Evolutionary conservation across 2,797 vertebrate genomes (phyloP), one percentile per base, ranked within the genome.

Genomic region (Sebastiscus tertius): DNA sequence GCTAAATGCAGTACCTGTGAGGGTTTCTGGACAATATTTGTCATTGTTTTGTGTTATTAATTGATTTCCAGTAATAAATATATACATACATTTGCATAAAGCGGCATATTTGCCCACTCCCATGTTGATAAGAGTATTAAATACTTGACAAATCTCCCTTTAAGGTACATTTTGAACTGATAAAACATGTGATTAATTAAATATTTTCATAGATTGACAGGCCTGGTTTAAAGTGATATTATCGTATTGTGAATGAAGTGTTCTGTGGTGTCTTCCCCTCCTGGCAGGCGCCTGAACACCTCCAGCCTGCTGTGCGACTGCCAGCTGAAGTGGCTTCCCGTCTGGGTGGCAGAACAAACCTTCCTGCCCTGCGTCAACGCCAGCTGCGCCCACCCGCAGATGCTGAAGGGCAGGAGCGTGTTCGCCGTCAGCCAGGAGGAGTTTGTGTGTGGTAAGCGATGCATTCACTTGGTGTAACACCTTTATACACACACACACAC

Each of bases 251-350:
- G 61, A 72, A 59, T 79, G 3, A 70, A 69, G 61, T 1, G 62
- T 3, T 26, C 64, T 73, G 22, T 61, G 65, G 34, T 74, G 18
- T 88, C 68, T 74, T 59, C 55, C 59, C 58, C 64, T 36, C 81
- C 88, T 77, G 58, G 61, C 95, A 99, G 98, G 86, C 96, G 95
- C 70, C 95, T 99, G 88, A 99, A 99, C 92, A 99, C 98, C 1
- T 98, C 98, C 8, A 99, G 98, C 86, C 97, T 99, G 83, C 94
- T 99, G 90, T 99, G 98, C 24, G 98, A 99, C 95, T 99, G 98
- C 95, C 98, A 99, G 82, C 94, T 99, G 72, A 98, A 98, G 94
- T 99, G 98, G 98, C 95, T 99, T 74, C 97, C 98, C 1, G 92
- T 96, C 87, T 99, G 98, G 98, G 96, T 99, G 96, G 94, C 94